Evolutionary conservation across 2,888 invertebrate species (phyloP).

Genomic region (Oeneis ivallda): DNA sequence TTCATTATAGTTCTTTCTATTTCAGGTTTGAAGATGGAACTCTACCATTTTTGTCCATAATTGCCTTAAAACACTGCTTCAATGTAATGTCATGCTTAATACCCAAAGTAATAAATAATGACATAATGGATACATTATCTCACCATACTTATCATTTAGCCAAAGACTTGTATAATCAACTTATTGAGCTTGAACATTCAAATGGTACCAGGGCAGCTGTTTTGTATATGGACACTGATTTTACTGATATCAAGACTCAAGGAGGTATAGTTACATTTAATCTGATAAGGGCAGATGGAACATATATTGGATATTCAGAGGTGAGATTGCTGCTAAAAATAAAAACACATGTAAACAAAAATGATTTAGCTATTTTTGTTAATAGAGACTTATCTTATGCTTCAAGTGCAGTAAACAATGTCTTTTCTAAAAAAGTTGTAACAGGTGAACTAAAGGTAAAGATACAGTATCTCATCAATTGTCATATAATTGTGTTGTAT

Average conservation of each 20-base stretch:
- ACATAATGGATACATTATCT: constrained; percentile 84
- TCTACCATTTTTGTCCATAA: constrained; percentile 91
- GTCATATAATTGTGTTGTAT: too few relatives aligned
- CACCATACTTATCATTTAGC: constrained; percentile 89
- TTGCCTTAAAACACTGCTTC: constrained; percentile 91
- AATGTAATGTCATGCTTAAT: constrained; percentile 85
- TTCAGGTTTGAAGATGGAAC: constrained; percentile 97
- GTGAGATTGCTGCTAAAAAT: constrained; percentile 61
- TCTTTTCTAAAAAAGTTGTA: too few relatives aligned
- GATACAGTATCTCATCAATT: too few relatives aligned
- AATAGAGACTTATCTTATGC: too few relatives aligned
- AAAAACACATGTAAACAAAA: too few relatives aligned
- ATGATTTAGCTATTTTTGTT: not conserved
- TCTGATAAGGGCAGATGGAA: constrained; percentile 87
- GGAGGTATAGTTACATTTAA: constrained; percentile 96
- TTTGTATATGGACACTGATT: constrained; percentile 88
- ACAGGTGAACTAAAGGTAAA: too few relatives aligned
- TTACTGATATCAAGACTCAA: constrained; percentile 83
- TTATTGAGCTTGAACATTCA: constrained; percentile 84
- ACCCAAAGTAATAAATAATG: constrained; percentile 70
- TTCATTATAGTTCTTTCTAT: constrained; percentile 28
- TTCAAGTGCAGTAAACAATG: too few relatives aligned
- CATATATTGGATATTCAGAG: constrained; percentile 94
- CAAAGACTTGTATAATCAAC: constrained; percentile 84
- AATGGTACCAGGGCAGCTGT: constrained; percentile 86